Evolutionary conservation across 2,113 vertebrate genomes (phyloP), one percentile per base, ranked within the genome.

Genomic region (Galeopterus variegatus): DNA sequence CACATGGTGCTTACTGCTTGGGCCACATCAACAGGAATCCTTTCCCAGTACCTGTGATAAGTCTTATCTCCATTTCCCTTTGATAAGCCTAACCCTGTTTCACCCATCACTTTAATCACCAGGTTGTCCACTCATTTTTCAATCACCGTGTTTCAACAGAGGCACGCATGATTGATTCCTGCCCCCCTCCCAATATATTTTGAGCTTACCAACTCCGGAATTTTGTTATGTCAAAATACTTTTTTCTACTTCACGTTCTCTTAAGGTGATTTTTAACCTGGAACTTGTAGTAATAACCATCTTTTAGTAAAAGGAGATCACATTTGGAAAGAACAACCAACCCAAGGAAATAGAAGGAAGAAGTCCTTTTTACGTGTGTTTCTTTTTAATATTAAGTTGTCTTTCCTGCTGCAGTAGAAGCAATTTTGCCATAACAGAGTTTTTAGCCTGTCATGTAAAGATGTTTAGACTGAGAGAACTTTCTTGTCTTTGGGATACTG

Each of bases 371-470:
- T 26, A 15, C 36, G 17, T 24, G 36, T 52, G 28, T 75, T 54
- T n/a, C 45, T 70, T 89, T 80, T 73, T 45, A 33, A 72, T 86
- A 95, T 82, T 92, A 58, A 77, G 15, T 62, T 91, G 6, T 81
- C 33, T 83, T 80, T 80, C 36, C 41, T 69, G 65, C n/a, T 62
- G 3, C 58, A 17, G 0, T 67, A 19, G 64, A 82, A 23, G 1
- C 33, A 50, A 31, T 54, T 89, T 83, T 83, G 18, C 18, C 3
- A 4, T 7, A 9, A 24, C 28, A 86, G 13, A 5, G 0, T 56
- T 94, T 80, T 58, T 41, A 85, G 48, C 17, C 33, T 50, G 5
- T 94, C 9, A n/a, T 21, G 2, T 82, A 88, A 82, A 67, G 45
- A 31, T 15, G 8, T 56, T 93, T 80, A 62, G 8, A 70, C 26